These are phyloP conservation scores for Yponomeuta cagnagella DNA, from an alignment of 2,888 invertebrate genomes.

Conservation along the genomic window DNA sequence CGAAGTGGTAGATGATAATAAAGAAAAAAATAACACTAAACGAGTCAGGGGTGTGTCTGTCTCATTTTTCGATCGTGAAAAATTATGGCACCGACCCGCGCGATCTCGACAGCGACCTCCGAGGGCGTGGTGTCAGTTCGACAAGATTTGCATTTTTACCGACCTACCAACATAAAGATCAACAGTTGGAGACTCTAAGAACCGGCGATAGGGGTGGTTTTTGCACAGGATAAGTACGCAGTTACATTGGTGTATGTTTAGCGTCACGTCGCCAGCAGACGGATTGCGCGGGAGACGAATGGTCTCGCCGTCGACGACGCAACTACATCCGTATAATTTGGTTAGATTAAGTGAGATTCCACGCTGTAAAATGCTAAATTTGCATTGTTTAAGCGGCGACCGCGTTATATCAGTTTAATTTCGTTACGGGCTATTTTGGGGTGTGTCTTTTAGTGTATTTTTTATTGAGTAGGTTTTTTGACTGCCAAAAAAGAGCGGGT, in stretches of 20 bases:
- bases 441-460: not conserved
- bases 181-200: not conserved
- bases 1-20: not conserved
- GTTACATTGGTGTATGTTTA: not conserved
- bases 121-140: conserved; percentile 65
- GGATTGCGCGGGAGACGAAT: conserved; percentile 62
- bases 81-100: conserved; percentile 40
- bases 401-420: not conserved
- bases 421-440: not conserved
- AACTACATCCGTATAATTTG: conserved; percentile 10
- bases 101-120: conserved; percentile 39
- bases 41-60: conserved; percentile 57
- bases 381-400: not conserved
- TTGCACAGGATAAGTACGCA: not conserved
- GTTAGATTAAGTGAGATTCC: conserved; percentile 6
- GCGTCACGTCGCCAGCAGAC: conserved; percentile 57
- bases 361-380: conserved; percentile 3
- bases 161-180: conserved; percentile 20
- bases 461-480: too few relatives aligned
- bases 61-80: conserved; percentile 68
- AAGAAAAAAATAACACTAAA: conserved; percentile 20
- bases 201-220: not conserved
- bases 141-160: conserved; percentile 71
- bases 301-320: conserved; percentile 39
- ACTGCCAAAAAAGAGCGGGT: too few relatives aligned